Evolutionary conservation across 2,888 invertebrate species (phyloP).

Genomic region (Ypsolopha scabrella): DNA sequence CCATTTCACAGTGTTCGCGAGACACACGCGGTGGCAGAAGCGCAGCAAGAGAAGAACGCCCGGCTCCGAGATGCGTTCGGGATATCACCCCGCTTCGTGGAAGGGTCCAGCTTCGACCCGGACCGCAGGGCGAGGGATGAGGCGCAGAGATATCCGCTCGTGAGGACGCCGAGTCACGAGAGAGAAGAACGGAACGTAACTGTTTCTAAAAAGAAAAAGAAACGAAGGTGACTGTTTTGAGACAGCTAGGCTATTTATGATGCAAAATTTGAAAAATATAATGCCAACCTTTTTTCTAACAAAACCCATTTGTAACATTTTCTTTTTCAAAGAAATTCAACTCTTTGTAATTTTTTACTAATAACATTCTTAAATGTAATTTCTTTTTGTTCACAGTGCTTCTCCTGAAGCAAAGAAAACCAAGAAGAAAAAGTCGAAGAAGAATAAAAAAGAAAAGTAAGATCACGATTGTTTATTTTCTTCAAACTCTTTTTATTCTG

Average conservation of each 20-base stretch:
- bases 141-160: slow-evolving; percentile 75
- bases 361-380: not conserved
- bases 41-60: slow-evolving; percentile 96
- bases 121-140: slow-evolving; percentile 71
- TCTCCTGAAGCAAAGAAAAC: slow-evolving; percentile 80
- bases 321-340: too few species aligned
- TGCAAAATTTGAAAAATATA: too few species aligned
- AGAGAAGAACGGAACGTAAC: slow-evolving; percentile 58
- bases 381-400: slow-evolving; percentile 60
- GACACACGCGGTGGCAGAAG: slow-evolving; percentile 96
- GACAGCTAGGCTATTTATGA: not conserved
- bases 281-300: too few species aligned
- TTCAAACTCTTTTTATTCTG: slow-evolving; percentile 6
- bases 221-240: slow-evolving; percentile 75
- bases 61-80: slow-evolving; percentile 94
- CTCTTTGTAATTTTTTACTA: too few species aligned
- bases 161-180: slow-evolving; percentile 81
- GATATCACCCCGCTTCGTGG: slow-evolving; percentile 92
- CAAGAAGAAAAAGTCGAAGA: slow-evolving; percentile 85
- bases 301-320: too few species aligned
- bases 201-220: slow-evolving; percentile 70
- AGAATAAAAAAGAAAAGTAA: slow-evolving; percentile 81
- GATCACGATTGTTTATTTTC: slow-evolving; percentile 21
- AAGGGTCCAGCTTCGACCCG: slow-evolving; percentile 92
- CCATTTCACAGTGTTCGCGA: slow-evolving; percentile 82